phyloP scores from a whole-genome alignment of 2,888 invertebrate species.

The Drosophila parthenogenetica region DNA sequence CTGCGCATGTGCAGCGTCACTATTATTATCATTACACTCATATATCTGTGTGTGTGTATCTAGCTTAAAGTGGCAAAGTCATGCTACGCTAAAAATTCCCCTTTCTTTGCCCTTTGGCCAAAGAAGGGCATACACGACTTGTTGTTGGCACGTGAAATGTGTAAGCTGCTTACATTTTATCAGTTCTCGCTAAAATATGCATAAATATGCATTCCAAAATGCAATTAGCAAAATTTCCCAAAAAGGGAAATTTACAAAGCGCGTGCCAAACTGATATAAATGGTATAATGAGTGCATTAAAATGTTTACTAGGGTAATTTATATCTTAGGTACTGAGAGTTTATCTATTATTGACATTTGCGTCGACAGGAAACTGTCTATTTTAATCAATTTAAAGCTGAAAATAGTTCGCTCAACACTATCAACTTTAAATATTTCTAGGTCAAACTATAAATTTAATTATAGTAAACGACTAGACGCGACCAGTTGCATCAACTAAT shows the following conservation, averaged over 20 bases:
- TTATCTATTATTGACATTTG: conserved; percentile 31
- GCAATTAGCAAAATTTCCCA: conserved; percentile 28
- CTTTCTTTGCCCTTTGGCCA: neutral
- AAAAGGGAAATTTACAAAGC: conserved; percentile 21
- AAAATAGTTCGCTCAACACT: conserved; percentile 39
- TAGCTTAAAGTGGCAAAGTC: conserved; percentile 65
- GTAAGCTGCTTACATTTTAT: conserved; percentile 56
- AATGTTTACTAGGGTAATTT: neutral
- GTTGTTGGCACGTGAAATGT: conserved; percentile 75
- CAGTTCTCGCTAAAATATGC: conserved; percentile 50
- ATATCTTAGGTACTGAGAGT: neutral
- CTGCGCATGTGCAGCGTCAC: conserved; percentile 81
- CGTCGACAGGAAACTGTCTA: conserved; percentile 23
- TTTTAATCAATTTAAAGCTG: conserved; percentile 20
- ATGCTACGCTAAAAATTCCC: conserved; percentile 44
- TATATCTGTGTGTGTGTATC: neutral
- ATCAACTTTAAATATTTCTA: conserved; percentile 71
- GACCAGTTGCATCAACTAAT: conserved; percentile 63
- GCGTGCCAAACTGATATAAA: conserved; percentile 30
- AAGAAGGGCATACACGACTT: neutral
- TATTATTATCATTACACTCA: conserved; percentile 66
- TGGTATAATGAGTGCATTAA: neutral
- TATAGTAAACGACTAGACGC: conserved; percentile 59
- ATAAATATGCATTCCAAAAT: conserved; percentile 35
- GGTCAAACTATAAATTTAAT: conserved; percentile 74